These are phyloP conservation scores for Bufo gargarizans DNA, from an alignment of 2,113 vertebrate species.

Conservation along the genomic window DNA sequence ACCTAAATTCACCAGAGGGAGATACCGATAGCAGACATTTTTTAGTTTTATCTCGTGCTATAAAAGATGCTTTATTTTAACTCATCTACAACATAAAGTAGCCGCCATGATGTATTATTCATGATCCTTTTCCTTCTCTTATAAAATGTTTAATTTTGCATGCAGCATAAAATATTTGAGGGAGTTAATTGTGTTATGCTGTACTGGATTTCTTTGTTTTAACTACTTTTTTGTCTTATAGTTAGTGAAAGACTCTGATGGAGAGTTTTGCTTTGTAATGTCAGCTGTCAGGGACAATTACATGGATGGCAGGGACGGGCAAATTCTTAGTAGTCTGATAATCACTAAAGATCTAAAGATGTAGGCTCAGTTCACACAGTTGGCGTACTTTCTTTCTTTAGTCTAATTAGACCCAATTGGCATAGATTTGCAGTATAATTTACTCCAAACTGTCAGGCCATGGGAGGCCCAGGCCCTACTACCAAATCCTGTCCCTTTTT, in stretches of 20 bases:
- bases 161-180: constrained; percentile 19
- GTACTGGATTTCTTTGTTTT: constrained; percentile 5
- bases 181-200: constrained; percentile 25
- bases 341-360: background rate
- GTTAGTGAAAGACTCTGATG: constrained; percentile 1
- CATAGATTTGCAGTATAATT: too few species aligned
- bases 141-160: constrained; percentile 33
- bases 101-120: constrained; percentile 22
- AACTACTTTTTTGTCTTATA: background rate
- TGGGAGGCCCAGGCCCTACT: too few species aligned
- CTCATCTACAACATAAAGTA: constrained; percentile 25
- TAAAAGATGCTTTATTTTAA: constrained; percentile 36
- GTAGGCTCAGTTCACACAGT: background rate
- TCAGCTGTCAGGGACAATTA: constrained; percentile 15
- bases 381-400: background rate
- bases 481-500: too few species aligned
- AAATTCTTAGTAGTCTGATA: background rate
- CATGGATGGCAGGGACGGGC: background rate
- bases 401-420: too few species aligned
- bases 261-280: constrained; percentile 16
- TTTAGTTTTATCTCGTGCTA: constrained; percentile 30
- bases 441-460: too few species aligned
- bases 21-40: constrained; percentile 29
- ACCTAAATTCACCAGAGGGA: constrained; percentile 29
- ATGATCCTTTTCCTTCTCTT: constrained; percentile 9